Evolutionary conservation across 2,113 vertebrate species (phyloP).

Genomic region (Sisor rabdophorus): DNA sequence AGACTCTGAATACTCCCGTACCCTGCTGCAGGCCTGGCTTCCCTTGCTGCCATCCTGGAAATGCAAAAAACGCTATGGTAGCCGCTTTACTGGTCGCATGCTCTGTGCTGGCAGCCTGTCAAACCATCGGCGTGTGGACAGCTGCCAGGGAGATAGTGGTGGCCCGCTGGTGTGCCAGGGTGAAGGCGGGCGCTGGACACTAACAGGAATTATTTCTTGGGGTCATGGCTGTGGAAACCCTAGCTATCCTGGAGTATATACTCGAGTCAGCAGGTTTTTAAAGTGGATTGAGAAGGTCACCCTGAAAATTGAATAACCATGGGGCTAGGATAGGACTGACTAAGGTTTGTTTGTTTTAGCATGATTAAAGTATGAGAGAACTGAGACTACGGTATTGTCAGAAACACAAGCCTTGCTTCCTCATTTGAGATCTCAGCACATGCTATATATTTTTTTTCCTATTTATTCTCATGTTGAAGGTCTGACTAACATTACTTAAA

Average conservation of each 20-base stretch:
- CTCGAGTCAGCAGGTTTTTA: slow-evolving; percentile 79
- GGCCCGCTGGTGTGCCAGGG: slow-evolving; percentile 82
- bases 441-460: not conserved
- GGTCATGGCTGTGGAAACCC: slow-evolving; percentile 82
- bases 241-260: slow-evolving; percentile 83
- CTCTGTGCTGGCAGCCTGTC: slow-evolving; percentile 83
- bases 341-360: not conserved
- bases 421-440: slow-evolving; percentile 17
- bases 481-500: not conserved
- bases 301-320: slow-evolving; percentile 50
- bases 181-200: slow-evolving; percentile 74
- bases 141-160: slow-evolving; percentile 85
- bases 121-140: slow-evolving; percentile 77
- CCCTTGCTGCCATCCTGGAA: slow-evolving; percentile 74
- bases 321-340: slow-evolving; percentile 7
- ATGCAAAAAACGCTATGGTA: slow-evolving; percentile 72
- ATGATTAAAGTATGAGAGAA: slow-evolving; percentile 4
- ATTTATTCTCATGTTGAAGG: slow-evolving; percentile 21
- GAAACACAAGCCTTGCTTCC: not conserved
- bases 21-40: slow-evolving; percentile 77
- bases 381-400: not conserved
- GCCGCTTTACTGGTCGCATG: slow-evolving; percentile 81
- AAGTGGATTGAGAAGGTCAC: slow-evolving; percentile 78
- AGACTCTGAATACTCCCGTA: slow-evolving; percentile 79
- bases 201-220: slow-evolving; percentile 84